Evolutionary conservation across 1,140 invertebrate genomes (phyloP).

Genomic region (Globodera ellingtonae): DNA sequence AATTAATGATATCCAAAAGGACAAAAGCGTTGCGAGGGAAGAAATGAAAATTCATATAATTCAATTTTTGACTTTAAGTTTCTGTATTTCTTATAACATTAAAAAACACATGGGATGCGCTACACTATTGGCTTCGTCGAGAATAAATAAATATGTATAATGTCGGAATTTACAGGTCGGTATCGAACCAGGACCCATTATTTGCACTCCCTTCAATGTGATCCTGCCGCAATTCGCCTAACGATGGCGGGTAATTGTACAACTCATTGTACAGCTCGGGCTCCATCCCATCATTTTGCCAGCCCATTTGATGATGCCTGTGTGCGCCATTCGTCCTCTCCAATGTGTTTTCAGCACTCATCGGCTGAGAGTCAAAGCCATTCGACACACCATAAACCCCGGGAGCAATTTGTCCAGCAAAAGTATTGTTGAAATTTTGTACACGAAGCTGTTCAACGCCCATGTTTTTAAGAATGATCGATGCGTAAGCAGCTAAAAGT

Average conservation of each 20-base stretch:
- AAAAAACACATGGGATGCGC: background rate
- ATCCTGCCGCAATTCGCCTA: conserved; percentile 50
- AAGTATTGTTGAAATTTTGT: conserved; percentile 21
- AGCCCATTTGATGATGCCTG: conserved; percentile 41
- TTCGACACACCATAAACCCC: conserved; percentile 1
- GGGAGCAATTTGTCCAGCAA: background rate
- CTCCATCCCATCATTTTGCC: conserved; percentile 52
- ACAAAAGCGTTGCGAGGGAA: background rate
- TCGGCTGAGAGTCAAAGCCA: background rate
- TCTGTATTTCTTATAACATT: too few relatives aligned
- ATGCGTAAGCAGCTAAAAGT: conserved; percentile 51
- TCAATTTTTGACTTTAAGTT: too few relatives aligned
- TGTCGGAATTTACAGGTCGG: conserved; percentile 33
- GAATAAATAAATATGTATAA: background rate
- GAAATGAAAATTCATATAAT: too few relatives aligned
- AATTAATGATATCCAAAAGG: background rate
- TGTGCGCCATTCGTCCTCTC: conserved; percentile 28
- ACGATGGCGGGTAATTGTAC: conserved; percentile 47
- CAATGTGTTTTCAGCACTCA: conserved; percentile 41
- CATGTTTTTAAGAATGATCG: conserved; percentile 55
- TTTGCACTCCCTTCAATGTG: conserved; percentile 46
- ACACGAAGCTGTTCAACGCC: conserved; percentile 35
- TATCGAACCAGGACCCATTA: conserved; percentile 55
- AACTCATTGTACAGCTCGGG: conserved; percentile 55
- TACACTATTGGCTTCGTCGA: background rate